Evolutionary conservation across 2,888 invertebrate species (phyloP).

Genomic region (Drosophila macrospina): DNA sequence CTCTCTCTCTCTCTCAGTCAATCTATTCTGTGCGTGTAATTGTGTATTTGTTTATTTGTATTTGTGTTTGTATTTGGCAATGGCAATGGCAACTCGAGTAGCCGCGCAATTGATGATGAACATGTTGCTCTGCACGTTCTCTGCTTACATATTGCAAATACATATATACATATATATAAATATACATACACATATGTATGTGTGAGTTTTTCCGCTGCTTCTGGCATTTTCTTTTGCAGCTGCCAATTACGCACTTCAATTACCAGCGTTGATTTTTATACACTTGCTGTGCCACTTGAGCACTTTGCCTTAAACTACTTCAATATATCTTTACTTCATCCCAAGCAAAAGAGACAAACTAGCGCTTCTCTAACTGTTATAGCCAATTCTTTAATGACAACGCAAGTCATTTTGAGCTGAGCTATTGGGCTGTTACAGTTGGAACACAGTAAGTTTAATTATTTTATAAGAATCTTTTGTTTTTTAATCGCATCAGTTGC

Average conservation of each 20-base stretch:
- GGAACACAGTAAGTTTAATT: no score
- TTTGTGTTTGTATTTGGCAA: conserved; percentile 45
- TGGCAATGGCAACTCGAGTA: conserved; percentile 37
- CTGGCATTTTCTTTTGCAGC: conserved; percentile 42
- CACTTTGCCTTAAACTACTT: no score
- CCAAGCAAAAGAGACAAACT: no score
- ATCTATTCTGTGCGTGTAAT: not conserved
- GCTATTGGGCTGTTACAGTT: no score
- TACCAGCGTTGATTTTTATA: conserved; percentile 15
- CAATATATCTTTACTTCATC: no score
- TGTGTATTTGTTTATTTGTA: conserved; percentile 38
- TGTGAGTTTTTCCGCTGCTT: conserved; percentile 2
- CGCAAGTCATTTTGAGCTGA: no score
- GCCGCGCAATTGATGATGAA: conserved; percentile 10
- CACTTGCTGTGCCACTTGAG: no score
- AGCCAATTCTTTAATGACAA: no score
- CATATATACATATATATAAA: not conserved
- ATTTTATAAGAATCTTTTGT: no score
- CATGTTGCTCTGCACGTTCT: conserved; percentile 9
- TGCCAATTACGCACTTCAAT: conserved; percentile 58
- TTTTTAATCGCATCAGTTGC: no score
- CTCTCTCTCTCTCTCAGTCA: not conserved
- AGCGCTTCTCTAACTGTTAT: no score
- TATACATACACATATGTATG: not conserved
- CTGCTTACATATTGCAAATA: conserved; percentile 5